Conservation (phyloP, 1,140 invertebrate genomes). For the Aphis craccivora region DNA sequence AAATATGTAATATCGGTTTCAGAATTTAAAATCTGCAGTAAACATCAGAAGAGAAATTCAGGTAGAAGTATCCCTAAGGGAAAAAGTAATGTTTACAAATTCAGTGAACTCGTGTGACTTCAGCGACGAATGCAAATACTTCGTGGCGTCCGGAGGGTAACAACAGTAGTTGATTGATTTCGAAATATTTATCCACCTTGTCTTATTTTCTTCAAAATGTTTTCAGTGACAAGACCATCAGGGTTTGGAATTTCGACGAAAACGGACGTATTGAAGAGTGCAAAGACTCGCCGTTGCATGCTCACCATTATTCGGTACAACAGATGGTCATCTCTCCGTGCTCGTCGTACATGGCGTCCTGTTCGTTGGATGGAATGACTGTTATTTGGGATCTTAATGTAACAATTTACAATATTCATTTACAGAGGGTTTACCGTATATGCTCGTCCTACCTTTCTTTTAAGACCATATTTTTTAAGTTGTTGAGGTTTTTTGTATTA, state of each 20-base stretch:
- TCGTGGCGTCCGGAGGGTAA: conserved; percentile 36
- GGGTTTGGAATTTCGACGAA: conserved; percentile 66
- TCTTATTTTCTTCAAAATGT: neutral
- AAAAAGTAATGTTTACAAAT: conserved; percentile 66
- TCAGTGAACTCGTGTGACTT: conserved; percentile 71
- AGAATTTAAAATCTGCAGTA: neutral
- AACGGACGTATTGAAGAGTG: conserved; percentile 59
- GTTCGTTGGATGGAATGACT: conserved; percentile 76
- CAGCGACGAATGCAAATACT: neutral
- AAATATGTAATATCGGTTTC: neutral
- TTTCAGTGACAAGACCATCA: conserved; percentile 69
- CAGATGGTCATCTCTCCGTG: conserved; percentile 73
- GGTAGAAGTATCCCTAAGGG: conserved; percentile 65
- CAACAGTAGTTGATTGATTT: too few relatives aligned
- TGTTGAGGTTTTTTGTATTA: neutral
- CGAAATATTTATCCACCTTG: neutral
- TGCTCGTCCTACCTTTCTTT: neutral
- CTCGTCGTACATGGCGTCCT: conserved; percentile 73
- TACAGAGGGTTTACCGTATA: neutral
- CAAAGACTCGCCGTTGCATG: conserved; percentile 65
- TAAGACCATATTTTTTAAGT: neutral
- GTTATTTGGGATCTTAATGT: conserved; percentile 73
- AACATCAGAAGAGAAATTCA: neutral
- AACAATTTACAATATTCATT: conserved; percentile 57
- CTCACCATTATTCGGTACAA: conserved; percentile 72